Conservation (phyloP, 1,140 invertebrate genomes). For the Drosophila setifemur region DNA sequence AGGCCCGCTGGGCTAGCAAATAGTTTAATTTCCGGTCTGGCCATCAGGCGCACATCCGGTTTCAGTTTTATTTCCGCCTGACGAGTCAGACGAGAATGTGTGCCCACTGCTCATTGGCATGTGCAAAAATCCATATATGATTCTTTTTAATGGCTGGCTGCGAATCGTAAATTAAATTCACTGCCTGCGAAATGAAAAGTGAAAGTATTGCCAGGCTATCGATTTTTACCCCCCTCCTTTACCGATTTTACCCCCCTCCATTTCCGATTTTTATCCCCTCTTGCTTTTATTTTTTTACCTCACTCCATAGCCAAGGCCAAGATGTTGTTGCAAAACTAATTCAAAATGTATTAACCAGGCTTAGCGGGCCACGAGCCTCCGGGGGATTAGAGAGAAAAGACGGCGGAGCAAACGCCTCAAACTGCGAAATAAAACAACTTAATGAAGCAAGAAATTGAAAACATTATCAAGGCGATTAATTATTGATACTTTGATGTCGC, state of each 20-base stretch:
- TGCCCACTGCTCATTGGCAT: not conserved
- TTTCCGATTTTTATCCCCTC: slow-evolving; percentile 26
- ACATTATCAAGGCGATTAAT: slow-evolving; percentile 79
- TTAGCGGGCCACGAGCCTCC: slow-evolving; percentile 33
- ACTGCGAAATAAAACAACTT: slow-evolving; percentile 60
- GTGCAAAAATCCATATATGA: slow-evolving; percentile 14
- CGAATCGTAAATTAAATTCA: too few relatives aligned
- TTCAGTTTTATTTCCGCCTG: slow-evolving; percentile 74
- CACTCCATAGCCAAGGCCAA: not conserved
- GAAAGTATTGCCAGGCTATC: slow-evolving; percentile 7
- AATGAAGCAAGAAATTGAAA: slow-evolving; percentile 80
- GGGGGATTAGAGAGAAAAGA: slow-evolving; percentile 48
- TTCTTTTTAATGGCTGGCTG: slow-evolving; percentile 45
- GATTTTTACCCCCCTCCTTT: slow-evolving; percentile 25
- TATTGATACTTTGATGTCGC: slow-evolving; percentile 77
- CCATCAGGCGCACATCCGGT: slow-evolving; percentile 68
- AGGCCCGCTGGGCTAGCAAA: slow-evolving; percentile 56
- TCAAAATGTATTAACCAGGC: slow-evolving; percentile 60
- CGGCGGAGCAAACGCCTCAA: slow-evolving; percentile 31
- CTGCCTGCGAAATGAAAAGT: not conserved
- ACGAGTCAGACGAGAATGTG: not conserved
- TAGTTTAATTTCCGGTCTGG: slow-evolving; percentile 76
- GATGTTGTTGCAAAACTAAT: slow-evolving; percentile 30
- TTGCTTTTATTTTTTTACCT: not conserved
- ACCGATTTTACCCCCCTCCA: not conserved